phyloP scores from a whole-genome alignment of 2,113 vertebrate species.

The Butorides virescens region DNA sequence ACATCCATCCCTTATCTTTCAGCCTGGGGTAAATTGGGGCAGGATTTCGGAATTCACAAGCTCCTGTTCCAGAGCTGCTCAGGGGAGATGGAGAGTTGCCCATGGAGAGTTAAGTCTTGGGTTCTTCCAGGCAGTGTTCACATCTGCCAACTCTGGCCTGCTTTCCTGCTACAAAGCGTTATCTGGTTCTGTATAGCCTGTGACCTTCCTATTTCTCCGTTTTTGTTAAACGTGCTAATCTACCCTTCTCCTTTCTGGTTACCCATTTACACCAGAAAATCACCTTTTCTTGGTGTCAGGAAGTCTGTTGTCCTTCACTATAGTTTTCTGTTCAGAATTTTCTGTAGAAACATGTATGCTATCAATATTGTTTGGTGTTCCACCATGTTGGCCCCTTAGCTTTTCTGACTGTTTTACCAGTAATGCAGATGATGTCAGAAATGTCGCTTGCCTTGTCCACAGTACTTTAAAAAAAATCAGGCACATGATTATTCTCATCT shows the following conservation, averaged over 20 bases:
- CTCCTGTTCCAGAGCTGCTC: not conserved
- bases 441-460: not conserved
- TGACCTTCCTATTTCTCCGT: not conserved
- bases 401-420: not conserved
- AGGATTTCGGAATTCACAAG: not conserved
- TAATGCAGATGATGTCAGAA: not conserved
- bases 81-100: not conserved
- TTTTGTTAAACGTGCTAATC: not conserved
- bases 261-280: not conserved
- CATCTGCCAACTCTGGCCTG: not conserved
- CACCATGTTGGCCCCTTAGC: not conserved
- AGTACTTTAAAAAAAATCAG: not conserved
- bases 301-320: not conserved
- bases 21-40: not conserved
- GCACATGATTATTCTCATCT: not conserved
- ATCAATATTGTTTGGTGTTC: not conserved
- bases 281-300: not conserved
- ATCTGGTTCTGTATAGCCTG: not conserved
- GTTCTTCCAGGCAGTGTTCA: not conserved
- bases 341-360: not conserved
- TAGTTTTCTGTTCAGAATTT: not conserved
- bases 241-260: not conserved
- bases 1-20: not conserved
- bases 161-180: not conserved
- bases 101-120: not conserved